These are phyloP conservation scores for Alauda arvensis DNA, from an alignment of 2,797 vertebrate species.

Conservation along the genomic window DNA sequence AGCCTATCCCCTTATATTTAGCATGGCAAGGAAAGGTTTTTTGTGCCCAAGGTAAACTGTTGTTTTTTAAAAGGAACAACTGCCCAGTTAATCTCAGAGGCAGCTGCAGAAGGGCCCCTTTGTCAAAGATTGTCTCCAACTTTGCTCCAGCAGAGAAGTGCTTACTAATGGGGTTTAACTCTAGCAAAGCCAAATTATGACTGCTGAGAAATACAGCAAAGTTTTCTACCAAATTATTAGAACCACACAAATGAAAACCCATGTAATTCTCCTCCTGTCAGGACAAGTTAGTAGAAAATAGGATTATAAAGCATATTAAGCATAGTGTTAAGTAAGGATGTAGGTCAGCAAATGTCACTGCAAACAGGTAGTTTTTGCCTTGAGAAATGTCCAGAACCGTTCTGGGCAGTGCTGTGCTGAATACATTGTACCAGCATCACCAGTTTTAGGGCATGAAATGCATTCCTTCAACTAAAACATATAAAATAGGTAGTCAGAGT, in stretches of 20 bases:
- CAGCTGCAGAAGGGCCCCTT: background rate
- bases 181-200: background rate
- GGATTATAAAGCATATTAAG: background rate
- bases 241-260: background rate
- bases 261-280: background rate
- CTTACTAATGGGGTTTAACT: background rate
- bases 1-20: background rate
- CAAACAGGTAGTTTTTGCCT: background rate
- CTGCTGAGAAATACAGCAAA: background rate
- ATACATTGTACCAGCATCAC: background rate
- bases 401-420: background rate
- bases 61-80: background rate
- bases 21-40: background rate
- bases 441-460: background rate
- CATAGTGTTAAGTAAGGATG: background rate
- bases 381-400: background rate
- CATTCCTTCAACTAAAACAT: fast-evolving
- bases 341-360: background rate
- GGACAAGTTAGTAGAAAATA: background rate
- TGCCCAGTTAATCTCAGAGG: background rate
- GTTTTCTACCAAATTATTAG: background rate
- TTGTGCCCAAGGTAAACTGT: background rate
- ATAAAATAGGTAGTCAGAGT: background rate
- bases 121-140: background rate
- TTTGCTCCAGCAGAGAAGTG: background rate